phyloP scores from a whole-genome alignment of 2,797 vertebrate genomes.

The Neomorphus geoffroyi region DNA sequence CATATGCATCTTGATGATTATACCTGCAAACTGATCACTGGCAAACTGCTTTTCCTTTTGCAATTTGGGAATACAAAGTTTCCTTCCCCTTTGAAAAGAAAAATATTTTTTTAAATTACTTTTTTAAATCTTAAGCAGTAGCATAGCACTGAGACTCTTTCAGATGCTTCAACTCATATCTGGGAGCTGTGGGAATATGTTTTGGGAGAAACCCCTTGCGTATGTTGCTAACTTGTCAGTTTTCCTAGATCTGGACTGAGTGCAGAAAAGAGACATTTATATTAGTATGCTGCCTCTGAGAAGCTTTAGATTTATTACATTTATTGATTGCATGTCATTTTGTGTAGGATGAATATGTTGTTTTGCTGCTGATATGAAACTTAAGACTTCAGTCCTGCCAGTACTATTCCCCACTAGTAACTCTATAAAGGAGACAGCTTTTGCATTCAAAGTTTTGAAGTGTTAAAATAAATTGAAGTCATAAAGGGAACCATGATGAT shows the following conservation, averaged over 20 bases:
- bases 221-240: background rate
- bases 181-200: background rate
- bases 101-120: background rate
- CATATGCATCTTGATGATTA: background rate
- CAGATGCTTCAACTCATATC: background rate
- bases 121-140: background rate
- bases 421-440: background rate
- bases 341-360: conserved; percentile 27
- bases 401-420: background rate
- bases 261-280: conserved; percentile 8
- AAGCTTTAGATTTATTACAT: conserved; percentile 36
- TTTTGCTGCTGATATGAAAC: conserved; percentile 27
- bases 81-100: background rate
- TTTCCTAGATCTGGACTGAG: background rate
- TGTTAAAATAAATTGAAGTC: background rate
- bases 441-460: background rate
- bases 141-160: background rate
- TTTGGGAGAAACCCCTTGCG: background rate
- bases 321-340: conserved; percentile 45
- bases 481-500: background rate
- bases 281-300: conserved; percentile 22
- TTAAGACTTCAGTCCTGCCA: conserved; percentile 37
- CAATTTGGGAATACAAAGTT: background rate
- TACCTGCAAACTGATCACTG: background rate
- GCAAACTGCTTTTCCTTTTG: background rate